Conservation (phyloP, 2,797 vertebrate species). For the Clarias pachynema region DNA sequence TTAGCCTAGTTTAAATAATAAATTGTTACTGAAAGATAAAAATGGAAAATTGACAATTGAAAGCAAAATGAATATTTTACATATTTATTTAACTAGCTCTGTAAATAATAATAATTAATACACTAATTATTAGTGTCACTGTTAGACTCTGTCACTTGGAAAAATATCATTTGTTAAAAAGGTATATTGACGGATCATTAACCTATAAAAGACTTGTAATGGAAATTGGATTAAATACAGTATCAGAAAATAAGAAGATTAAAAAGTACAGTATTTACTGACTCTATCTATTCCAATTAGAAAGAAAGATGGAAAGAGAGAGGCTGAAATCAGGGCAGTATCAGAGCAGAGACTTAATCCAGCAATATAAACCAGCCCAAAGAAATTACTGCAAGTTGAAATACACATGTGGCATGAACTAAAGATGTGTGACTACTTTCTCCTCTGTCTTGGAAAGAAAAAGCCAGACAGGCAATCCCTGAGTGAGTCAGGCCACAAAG, state of each 20-base stretch:
- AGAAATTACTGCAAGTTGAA: slow-evolving; percentile 33
- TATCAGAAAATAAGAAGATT: slow-evolving; percentile 13
- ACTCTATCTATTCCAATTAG: slow-evolving; percentile 48
- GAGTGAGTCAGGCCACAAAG: slow-evolving; percentile 21
- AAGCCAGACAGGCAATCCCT: slow-evolving; percentile 19
- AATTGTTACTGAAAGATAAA: background rate
- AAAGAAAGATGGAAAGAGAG: slow-evolving; percentile 45
- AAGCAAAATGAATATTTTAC: background rate
- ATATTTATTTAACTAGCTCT: background rate
- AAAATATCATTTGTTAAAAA: background rate
- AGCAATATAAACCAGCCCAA: slow-evolving; percentile 38
- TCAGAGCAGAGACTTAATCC: slow-evolving; percentile 38
- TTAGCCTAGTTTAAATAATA: background rate
- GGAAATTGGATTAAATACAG: slow-evolving; percentile 29
- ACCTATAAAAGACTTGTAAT: slow-evolving; percentile 23
- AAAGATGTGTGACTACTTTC: slow-evolving; percentile 14
- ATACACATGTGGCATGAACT: slow-evolving; percentile 29
- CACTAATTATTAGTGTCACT: background rate
- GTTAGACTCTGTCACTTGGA: background rate
- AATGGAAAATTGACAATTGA: background rate
- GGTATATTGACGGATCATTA: background rate
- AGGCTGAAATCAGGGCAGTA: slow-evolving; percentile 35
- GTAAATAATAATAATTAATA: too few relatives aligned
- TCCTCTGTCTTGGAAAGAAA: slow-evolving; percentile 40
- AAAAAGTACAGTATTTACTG: slow-evolving; percentile 22